These are phyloP conservation scores for Drosophila fulvimacula DNA, from an alignment of 2,888 invertebrate species.

Conservation along the genomic window DNA sequence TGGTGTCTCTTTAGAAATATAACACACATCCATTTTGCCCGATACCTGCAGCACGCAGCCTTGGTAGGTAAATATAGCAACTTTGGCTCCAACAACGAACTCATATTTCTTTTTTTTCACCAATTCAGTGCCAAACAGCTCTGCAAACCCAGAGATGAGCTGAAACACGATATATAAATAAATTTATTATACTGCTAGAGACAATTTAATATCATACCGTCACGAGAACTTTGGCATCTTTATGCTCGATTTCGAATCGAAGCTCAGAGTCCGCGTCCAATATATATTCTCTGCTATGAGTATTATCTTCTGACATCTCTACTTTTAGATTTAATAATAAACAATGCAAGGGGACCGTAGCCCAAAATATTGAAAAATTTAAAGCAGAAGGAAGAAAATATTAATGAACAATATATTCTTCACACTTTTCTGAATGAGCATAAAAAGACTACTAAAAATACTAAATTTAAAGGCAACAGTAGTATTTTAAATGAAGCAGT, in stretches of 20 bases:
- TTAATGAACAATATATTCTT: too few relatives aligned
- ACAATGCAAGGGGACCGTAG: constrained; percentile 1
- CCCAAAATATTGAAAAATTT: constrained; percentile 1
- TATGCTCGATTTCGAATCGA: constrained; percentile 97
- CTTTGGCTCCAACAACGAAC: constrained; percentile 95
- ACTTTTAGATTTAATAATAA: not conserved
- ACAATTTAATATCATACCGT: constrained; percentile 86
- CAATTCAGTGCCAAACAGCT: constrained; percentile 98
- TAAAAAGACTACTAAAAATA: not conserved
- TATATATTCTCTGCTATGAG: constrained; percentile 88
- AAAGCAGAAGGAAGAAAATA: not conserved
- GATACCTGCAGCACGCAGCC: constrained; percentile 94
- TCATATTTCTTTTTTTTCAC: constrained; percentile 96
- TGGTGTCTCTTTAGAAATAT: constrained; percentile 97
- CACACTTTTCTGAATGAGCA: too few relatives aligned
- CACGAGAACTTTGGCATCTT: constrained; percentile 92
- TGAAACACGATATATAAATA: constrained; percentile 83
- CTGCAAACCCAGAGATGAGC: constrained; percentile 95
- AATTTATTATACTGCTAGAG: not conserved
- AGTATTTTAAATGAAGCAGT: not conserved
- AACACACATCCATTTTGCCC: constrained; percentile 96
- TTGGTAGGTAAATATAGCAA: constrained; percentile 98
- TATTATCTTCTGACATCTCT: constrained; percentile 70
- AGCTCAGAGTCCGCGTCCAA: constrained; percentile 95
- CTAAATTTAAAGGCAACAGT: not conserved